Base-by-base conservation (phyloP, 2,888 invertebrate species). In the Nymphalis c-album region DNA sequence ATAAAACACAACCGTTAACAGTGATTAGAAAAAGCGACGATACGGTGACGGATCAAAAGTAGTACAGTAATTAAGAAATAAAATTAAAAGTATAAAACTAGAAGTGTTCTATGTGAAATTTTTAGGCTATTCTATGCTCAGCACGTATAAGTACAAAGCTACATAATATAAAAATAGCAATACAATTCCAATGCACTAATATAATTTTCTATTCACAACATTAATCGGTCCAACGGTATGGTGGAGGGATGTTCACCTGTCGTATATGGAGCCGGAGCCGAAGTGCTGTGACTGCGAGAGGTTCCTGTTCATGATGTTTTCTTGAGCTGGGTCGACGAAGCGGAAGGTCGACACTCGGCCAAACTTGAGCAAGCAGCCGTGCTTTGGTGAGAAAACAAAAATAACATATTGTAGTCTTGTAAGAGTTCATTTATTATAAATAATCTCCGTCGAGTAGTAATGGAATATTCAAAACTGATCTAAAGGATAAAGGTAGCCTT, bases 261-360 rank as follows among this genome's bases (percentile, higher is more conserved):
- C 97, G 85, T 97, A 97, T 73, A 96, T 94, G 78, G 96, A 96
- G 70, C 95, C 94, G 77, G 95, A 96, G 79, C 95, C 95, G 87
- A 94, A 93, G 84, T 95, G 94, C 75, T 94, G 93, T 50, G 94
- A 95, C 76, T 95, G 95, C 60, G 96, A 95, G 69, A 96, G 94
- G 80, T 96, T 95, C 77, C 95, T 93, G 83, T 96, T 94, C 78
- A 95, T 95, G 75, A 96, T 93, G 76, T 95, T 96, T 87, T 97
- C 97, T 73, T 96, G 95, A 67, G 95, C 94, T 35, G 97, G 96
- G 87, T 97, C 97, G 78, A 97, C 93, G 90, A 97, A 97, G 76
- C 96, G 94, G 90, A 96, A 97, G 51, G 96, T 96, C 78, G 97
- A 96, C 78, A 96, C 96, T 75, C 97, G 94, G 61, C 97, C 97